Evolutionary conservation across 2,888 invertebrate species (phyloP).

Genomic region (Smittia aterrima): DNA sequence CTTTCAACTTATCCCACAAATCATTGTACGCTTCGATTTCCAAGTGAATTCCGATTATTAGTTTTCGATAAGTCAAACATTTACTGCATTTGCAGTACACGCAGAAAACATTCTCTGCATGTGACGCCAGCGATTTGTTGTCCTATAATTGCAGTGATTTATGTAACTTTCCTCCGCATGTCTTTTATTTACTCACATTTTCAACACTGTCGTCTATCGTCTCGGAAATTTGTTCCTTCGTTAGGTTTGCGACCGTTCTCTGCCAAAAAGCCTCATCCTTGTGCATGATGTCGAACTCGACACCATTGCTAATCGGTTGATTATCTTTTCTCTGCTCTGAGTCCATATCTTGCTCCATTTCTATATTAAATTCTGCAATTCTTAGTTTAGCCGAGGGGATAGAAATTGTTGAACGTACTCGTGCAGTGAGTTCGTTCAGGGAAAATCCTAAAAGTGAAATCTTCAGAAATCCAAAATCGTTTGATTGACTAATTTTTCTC

Average conservation of each 20-base stretch:
- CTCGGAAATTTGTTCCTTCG: constrained; percentile 13
- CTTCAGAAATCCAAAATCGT: no score
- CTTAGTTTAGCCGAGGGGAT: no score
- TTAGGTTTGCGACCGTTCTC: neutral
- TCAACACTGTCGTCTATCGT: constrained; percentile 13
- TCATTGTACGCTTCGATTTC: constrained; percentile 43
- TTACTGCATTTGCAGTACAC: constrained; percentile 52
- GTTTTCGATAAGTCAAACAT: constrained; percentile 52
- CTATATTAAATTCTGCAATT: neutral
- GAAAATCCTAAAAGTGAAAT: no score
- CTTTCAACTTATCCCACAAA: constrained; percentile 43
- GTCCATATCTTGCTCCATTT: constrained; percentile 11
- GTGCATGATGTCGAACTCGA: neutral
- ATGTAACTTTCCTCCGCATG: constrained; percentile 10
- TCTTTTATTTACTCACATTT: constrained; percentile 35
- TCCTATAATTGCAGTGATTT: neutral
- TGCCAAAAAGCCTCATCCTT: constrained; percentile 37
- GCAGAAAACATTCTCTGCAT: constrained; percentile 46
- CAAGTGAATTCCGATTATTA: constrained; percentile 46
- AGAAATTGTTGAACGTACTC: no score
- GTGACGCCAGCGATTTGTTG: constrained; percentile 14
- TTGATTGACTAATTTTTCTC: no score
- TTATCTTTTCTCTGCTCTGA: constrained; percentile 10
- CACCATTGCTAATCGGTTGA: neutral
- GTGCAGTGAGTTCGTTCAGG: no score